A percentile compares a stretch with the other conserved stretches of the same genome.
Conservation (phyloP, 1,140 invertebrate genomes). For the Drosophila sulfurigaster region DNA sequence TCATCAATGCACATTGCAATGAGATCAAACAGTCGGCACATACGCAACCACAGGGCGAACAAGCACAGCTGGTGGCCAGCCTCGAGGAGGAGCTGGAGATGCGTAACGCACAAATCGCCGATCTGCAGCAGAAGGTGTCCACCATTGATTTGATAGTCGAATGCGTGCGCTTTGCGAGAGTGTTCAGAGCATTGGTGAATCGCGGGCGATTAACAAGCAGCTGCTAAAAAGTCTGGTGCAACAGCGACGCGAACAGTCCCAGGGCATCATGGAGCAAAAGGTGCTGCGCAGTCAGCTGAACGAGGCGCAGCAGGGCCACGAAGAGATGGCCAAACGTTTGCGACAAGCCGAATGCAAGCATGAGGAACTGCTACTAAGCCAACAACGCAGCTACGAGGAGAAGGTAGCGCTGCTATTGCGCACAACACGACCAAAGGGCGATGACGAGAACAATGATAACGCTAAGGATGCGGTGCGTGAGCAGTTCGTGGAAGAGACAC, state of each 20-base stretch:
- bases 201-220: conserved; percentile 83
- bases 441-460: neutral
- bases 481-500: conserved; percentile 85
- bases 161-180: conserved; percentile 87
- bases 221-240: conserved; percentile 66
- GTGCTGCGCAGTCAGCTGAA: conserved; percentile 52
- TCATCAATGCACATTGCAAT: conserved; percentile 86
- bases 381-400: conserved; percentile 86
- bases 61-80: conserved; percentile 85
- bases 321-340: conserved; percentile 44
- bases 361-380: conserved; percentile 63
- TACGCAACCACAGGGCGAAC: conserved; percentile 24
- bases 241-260: conserved; percentile 69
- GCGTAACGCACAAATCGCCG: conserved; percentile 92
- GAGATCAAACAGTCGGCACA: conserved; percentile 80
- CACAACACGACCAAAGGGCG: conserved; percentile 37
- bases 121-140: conserved; percentile 93
- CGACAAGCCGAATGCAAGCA: conserved; percentile 59
- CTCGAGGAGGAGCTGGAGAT: conserved; percentile 89
- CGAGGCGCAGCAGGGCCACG: conserved; percentile 41
- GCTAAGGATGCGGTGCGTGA: conserved; percentile 37
- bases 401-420: conserved; percentile 83
- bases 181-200: conserved; percentile 89
- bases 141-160: conserved; percentile 90
- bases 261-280: conserved; percentile 56